A percentile compares a stretch with the other conserved stretches of the same genome.
Conservation (phyloP, 2,888 invertebrate genomes). For the Epinotia nisella region DNA sequence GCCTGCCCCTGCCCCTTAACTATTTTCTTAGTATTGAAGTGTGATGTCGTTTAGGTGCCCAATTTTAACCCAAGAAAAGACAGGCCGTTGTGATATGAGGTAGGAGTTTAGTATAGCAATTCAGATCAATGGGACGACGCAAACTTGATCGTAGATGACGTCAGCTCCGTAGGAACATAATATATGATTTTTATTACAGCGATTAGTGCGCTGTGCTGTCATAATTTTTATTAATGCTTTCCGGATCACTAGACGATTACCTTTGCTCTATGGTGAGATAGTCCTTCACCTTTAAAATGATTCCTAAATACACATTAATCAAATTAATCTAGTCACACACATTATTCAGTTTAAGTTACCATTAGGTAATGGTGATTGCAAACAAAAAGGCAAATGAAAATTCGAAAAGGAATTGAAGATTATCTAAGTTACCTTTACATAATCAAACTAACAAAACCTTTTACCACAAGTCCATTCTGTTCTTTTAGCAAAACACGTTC, state of each 20-base stretch:
- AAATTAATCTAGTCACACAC: no score
- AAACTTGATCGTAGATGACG: not conserved
- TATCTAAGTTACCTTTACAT: no score
- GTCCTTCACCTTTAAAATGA: no score
- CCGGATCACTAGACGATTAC: not conserved
- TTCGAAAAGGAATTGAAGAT: no score
- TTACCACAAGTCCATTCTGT: not conserved
- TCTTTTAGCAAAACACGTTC: constrained; percentile 1
- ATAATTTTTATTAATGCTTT: not conserved
- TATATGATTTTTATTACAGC: not conserved
- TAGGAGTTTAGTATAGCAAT: not conserved
- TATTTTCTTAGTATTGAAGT: constrained; percentile 1
- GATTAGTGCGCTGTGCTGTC: not conserved
- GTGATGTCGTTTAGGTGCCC: not conserved
- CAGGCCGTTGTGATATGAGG: not conserved
- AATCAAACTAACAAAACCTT: constrained; percentile 7
- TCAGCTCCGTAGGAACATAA: not conserved
- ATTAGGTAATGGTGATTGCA: no score
- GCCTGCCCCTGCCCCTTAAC: not conserved
- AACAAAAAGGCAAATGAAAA: no score
- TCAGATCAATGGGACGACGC: not conserved
- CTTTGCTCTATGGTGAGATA: no score
- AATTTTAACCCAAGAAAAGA: not conserved
- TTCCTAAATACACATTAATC: no score
- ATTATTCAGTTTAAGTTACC: no score